Base-by-base conservation (phyloP, 2,797 vertebrate genomes). In the Alcedo atthis region DNA sequence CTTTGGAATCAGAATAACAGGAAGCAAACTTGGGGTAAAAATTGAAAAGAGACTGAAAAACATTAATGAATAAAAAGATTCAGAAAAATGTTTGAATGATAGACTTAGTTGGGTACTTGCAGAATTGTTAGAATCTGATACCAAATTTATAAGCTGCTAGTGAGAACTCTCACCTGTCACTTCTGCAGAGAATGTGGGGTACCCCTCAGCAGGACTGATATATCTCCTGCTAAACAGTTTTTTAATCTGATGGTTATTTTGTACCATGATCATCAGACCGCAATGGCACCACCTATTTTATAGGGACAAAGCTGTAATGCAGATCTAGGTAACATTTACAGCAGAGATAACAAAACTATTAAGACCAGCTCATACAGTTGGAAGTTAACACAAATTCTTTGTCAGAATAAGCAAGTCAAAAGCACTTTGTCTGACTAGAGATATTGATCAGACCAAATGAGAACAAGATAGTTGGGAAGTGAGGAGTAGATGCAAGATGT, bases 371-470 rank as follows among this genome's bases (percentile, higher is more conserved):
- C 51, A 15, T 25, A 13, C 7, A 66, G 55, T 1, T 88, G 32
- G 40, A 81, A 90, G 40, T 61, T 74, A 48, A 48, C 28, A 83
- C 32, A 67, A 13, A 1, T 25, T 49, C 63, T 83, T 75, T 42
- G 68, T 83, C 40, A 53, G 54, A 85, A 58, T 42, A 84, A 88
- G 33, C 55, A 67, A 92, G 83, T 87, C 83, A 93, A 83, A 91
- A 93, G 16, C 81, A 85, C 89, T 91, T 95, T 91, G 54, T 54
- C 53, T 80, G 45, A 43, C 40, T 59, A 7, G 64, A 94, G 54
- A 54, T 80, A 86, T 19, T 79, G 86, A 94, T 90, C 81, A 80
- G 55, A 70, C 12, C 43, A 59, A 54, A 77, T 63, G 20, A 66
- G 51, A 85, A 85, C 74, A 84, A 86, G 35, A 54, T 17, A 70